A percentile compares a stretch with the other conserved stretches of the same genome.
phyloP scores from a whole-genome alignment of 37 sponge, comb jelly and placozoan genomes.

The Spongilla lacustris region DNA sequence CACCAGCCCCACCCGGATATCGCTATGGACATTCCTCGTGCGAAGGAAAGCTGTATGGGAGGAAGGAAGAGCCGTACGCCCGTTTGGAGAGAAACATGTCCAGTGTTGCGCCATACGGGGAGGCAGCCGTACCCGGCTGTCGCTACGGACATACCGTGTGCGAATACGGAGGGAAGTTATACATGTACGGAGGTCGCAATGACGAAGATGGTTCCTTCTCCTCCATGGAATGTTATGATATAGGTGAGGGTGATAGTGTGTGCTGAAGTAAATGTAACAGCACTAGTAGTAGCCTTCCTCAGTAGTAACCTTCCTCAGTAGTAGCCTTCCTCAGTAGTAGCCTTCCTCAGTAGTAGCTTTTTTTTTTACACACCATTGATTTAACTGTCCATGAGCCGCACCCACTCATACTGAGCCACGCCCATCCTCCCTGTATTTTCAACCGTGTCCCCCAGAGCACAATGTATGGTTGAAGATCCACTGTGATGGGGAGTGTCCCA shows the following conservation, averaged over 20 bases:
- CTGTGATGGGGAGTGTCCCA: conserved; percentile 15
- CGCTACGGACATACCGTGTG: conserved; percentile 80
- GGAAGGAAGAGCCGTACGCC: conserved; percentile 2
- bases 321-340: no score
- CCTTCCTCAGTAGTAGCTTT: no score
- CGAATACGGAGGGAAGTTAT: conserved; percentile 55
- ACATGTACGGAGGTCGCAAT: conserved; percentile 86
- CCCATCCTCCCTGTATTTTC: no score
- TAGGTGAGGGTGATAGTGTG: conserved; percentile 32
- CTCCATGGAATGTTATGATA: conserved; percentile 64
- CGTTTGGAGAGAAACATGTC: conserved; percentile 5
- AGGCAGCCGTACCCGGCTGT: conserved; percentile 37
- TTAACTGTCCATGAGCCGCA: no score
- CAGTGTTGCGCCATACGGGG: not conserved
- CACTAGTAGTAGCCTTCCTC: no score
- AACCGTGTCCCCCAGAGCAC: conserved; percentile 14
- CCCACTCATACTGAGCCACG: no score
- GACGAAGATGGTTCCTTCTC: conserved; percentile 76
- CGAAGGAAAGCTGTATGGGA: no score
- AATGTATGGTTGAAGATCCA: conserved; percentile 57
- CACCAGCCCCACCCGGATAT: no score
- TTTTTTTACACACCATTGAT: no score
- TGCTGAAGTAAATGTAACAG: not conserved
- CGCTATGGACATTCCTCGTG: no score
- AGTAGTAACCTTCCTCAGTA: no score